A percentile compares a stretch with the other conserved stretches of the same genome.
These are phyloP conservation scores for Isaurus tuberculatus DNA, from an alignment of 92 coral and sea anemone genomes.

Conservation along the genomic window DNA sequence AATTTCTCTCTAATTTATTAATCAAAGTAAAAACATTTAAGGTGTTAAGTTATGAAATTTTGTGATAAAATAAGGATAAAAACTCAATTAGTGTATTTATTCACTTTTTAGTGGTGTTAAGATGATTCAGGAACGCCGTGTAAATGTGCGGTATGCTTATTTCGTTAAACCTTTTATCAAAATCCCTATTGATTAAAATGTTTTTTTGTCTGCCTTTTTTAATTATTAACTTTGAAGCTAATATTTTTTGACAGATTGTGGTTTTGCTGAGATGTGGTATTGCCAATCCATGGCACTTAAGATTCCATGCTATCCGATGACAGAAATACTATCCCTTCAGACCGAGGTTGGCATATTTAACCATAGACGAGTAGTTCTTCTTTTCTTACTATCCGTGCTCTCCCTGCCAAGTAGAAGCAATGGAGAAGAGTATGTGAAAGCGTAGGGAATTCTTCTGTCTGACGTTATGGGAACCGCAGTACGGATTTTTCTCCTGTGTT, in stretches of 20 bases:
- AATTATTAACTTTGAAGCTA: neutral
- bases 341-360: constrained; percentile 32
- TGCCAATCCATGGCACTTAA: neutral
- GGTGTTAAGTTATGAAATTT: no score
- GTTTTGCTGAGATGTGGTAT: neutral
- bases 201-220: neutral
- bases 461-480: neutral
- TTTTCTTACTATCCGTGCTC: constrained; percentile 12
- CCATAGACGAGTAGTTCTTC: constrained; percentile 5
- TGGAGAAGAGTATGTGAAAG: constrained; percentile 38
- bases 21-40: no score
- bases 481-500: neutral
- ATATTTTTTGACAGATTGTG: constrained; percentile 23
- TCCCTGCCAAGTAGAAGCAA: constrained; percentile 21
- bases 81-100: no score
- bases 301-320: constrained; percentile 35
- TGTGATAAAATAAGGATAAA: no score
- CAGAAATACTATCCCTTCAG: constrained; percentile 24
- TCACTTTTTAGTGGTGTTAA: no score
- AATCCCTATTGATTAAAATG: neutral
- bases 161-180: no score
- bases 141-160: no score
- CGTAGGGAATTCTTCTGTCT: constrained; percentile 16
- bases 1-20: no score
- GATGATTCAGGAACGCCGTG: no score